These are phyloP conservation scores for Podarcis raffonei DNA, from an alignment of 2,113 vertebrate genomes.

Conservation along the genomic window DNA sequence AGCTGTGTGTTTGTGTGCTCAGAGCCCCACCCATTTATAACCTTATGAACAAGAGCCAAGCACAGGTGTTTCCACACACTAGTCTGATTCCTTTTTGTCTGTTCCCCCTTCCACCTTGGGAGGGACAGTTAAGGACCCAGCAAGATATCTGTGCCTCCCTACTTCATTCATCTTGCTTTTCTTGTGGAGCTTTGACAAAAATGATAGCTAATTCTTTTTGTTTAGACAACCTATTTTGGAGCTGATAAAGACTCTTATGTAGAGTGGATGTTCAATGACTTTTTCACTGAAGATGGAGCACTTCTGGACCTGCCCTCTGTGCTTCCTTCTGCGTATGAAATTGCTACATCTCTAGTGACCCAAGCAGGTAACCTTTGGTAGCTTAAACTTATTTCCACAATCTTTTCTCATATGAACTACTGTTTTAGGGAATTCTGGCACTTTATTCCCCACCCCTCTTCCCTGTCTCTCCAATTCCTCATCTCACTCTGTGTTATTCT, in stretches of 20 bases:
- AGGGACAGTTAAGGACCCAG: not conserved
- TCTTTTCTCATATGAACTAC: not conserved
- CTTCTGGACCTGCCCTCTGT: constrained; percentile 86
- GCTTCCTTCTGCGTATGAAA: constrained; percentile 90
- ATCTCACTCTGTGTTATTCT: not conserved
- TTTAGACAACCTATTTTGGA: constrained; percentile 71
- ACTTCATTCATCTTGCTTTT: not conserved
- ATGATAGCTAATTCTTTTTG: not conserved
- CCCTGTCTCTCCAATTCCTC: not conserved
- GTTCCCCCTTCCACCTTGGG: too few relatives aligned
- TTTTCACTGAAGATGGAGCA: constrained; percentile 93
- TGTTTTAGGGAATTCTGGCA: not conserved
- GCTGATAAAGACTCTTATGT: constrained; percentile 83
- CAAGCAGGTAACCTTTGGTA: constrained; percentile 73
- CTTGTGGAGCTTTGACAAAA: not conserved
- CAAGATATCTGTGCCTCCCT: not conserved
- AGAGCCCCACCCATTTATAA: not conserved
- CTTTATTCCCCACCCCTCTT: not conserved
- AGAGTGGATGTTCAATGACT: constrained; percentile 86
- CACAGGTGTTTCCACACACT: not conserved
- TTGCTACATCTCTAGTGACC: constrained; percentile 84
- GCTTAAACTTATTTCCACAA: not conserved
- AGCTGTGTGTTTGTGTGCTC: not conserved
- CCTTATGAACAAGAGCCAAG: not conserved
- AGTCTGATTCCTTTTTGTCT: not conserved